Evolutionary conservation across 2,113 vertebrate species (phyloP), one percentile per base, ranked within the genome.

Genomic region (Phylloscopus whistleri): DNA sequence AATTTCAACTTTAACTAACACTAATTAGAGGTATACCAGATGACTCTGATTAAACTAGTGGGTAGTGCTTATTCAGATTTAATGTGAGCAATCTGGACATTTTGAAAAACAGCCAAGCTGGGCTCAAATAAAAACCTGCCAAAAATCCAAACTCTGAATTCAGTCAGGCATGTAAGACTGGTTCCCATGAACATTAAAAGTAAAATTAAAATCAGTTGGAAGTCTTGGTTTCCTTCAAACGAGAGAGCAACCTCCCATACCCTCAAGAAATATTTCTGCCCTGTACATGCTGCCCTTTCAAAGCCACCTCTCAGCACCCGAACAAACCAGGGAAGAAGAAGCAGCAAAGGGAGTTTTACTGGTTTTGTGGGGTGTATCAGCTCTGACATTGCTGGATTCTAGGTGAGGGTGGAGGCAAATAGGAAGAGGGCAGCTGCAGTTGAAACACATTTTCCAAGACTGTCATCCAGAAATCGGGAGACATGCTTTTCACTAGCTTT

Each of bases 161-260:
- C 96, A 98, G 81, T 66, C 96, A 97, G 94, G 95, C 85, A 49
- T 97, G 96, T 73, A 93, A 96, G 85, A 94, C 94, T 96, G 96
- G 95, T 96, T 97, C 96, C 95, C 96, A 97, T 96, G 96, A 97
- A 98, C 95, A 95, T 89, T 97, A 94, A 97, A 97, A 97, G 93
- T 97, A 98, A 97, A 98, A 95, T 96, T 95, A 97, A 97, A 98
- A 97, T 95, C 96, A 97, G 92, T 96, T 94, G 96, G 85, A 98
- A 96, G 89, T 77, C 85, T 94, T 92, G 69, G 93, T 96, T 97
- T 93, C 90, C 88, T 95, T 96, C 90, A 96, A 95, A 96, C 3
- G 1, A 86, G 78, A 84, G 35, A 85, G 93, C 78, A 95, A 80
- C 70, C 85, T 96, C 92, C 68, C 56, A 84, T 92, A 88, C 58